Percentiles rank a stretch among this genome's conserved stretches.
Conservation (phyloP, 2,888 invertebrate genomes). For the Pyralis farinalis region DNA sequence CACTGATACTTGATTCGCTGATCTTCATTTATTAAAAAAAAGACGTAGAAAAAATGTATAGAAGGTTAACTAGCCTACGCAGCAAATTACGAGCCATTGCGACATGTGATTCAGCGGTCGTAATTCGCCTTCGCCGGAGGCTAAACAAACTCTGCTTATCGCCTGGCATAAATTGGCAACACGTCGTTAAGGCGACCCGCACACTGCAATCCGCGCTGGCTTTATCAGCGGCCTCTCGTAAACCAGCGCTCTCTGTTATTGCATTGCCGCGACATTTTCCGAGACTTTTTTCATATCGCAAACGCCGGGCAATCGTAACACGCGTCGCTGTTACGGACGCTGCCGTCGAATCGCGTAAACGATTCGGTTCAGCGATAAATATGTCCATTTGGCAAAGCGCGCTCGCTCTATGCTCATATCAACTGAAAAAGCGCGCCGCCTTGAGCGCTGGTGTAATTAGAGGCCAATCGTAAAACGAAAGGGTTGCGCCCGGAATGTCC, state of each 20-base stretch:
- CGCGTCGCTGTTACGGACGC: slow-evolving; percentile 42
- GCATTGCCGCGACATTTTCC: slow-evolving; percentile 60
- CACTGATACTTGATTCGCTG: no score
- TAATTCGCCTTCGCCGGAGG: slow-evolving; percentile 60
- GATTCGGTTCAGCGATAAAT: slow-evolving; percentile 66
- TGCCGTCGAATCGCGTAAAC: slow-evolving; percentile 57
- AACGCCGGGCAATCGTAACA: slow-evolving; percentile 44
- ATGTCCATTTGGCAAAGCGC: slow-evolving; percentile 69
- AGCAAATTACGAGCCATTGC: slow-evolving; percentile 33
- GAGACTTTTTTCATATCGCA: slow-evolving; percentile 71
- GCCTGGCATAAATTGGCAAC: slow-evolving; percentile 77
- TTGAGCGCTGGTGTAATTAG: slow-evolving; percentile 77
- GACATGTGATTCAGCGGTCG: slow-evolving; percentile 53
- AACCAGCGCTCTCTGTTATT: slow-evolving; percentile 73
- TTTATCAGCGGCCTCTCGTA: slow-evolving; percentile 75
- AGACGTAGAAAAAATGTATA: background rate
- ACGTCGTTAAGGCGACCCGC: slow-evolving; percentile 76
- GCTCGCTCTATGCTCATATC: slow-evolving; percentile 49
- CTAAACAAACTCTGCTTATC: slow-evolving; percentile 78
- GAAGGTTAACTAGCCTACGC: background rate
- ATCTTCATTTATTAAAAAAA: no score
- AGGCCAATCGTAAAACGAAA: slow-evolving; percentile 80
- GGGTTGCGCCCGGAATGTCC: slow-evolving; percentile 70
- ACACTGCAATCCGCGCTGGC: slow-evolving; percentile 51
- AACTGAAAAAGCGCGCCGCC: slow-evolving; percentile 69